Evolutionary conservation across 2,113 vertebrate species (phyloP).

Genomic region (Amblyornis subalaris): DNA sequence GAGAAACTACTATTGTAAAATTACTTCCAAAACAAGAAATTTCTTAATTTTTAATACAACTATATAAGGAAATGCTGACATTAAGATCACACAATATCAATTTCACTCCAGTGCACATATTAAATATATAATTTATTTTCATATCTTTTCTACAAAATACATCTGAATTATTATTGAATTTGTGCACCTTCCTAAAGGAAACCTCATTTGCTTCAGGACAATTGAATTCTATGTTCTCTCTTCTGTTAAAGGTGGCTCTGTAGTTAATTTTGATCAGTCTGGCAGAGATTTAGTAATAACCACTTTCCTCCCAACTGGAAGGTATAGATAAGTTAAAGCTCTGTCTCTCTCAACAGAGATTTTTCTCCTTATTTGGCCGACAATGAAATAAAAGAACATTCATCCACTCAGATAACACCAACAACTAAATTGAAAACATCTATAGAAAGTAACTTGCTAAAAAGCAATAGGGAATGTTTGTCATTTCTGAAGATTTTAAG

Average conservation of each 20-base stretch:
- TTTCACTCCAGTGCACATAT: background rate
- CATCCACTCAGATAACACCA: background rate
- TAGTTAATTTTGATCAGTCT: background rate
- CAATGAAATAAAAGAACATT: background rate
- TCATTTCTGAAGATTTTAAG: background rate
- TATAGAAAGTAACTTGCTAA: background rate
- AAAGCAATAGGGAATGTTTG: background rate
- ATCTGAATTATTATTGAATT: background rate
- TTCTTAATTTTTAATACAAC: background rate
- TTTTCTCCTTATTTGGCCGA: background rate
- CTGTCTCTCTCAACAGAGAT: background rate
- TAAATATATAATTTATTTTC: background rate
- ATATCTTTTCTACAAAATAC: background rate
- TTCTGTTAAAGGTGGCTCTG: background rate
- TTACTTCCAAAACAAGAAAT: background rate
- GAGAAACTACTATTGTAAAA: background rate
- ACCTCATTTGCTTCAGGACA: background rate
- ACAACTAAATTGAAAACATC: background rate
- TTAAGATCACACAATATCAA: background rate
- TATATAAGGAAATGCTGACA: background rate
- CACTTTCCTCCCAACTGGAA: background rate
- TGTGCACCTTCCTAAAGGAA: background rate
- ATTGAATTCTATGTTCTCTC: background rate
- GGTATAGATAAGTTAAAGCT: background rate
- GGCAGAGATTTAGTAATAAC: background rate